Evolutionary conservation across 2,113 vertebrate species (phyloP).

Genomic region (Diadophis punctatus): DNA sequence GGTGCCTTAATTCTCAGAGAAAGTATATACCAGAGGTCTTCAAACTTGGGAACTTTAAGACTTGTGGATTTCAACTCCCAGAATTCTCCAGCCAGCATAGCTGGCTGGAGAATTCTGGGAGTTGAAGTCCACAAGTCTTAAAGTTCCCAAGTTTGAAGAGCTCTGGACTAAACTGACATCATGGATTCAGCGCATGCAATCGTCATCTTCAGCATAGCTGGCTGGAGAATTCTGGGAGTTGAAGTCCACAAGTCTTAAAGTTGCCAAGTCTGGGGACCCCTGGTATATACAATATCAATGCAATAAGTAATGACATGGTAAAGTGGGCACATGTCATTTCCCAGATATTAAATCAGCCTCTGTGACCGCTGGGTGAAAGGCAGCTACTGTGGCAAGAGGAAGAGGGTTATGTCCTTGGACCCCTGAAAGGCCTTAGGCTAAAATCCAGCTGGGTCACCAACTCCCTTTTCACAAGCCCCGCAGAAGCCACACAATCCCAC

Average conservation of each 20-base stretch:
- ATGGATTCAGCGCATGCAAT: no score
- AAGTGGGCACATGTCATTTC: not conserved
- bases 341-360: not conserved
- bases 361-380: not conserved
- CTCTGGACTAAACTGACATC: no score
- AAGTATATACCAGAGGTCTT: not conserved
- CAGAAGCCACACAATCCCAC: not conserved
- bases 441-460: not conserved
- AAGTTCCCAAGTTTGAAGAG: no score
- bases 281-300: not conserved
- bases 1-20: not conserved
- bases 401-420: not conserved
- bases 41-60: no score
- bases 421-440: not conserved
- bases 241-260: no score
- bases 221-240: no score
- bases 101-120: no score
- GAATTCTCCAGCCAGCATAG: no score
- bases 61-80: no score
- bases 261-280: no score
- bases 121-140: no score
- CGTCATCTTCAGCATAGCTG: no score
- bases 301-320: not conserved
- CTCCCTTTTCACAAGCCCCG: not conserved
- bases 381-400: not conserved